Evolutionary conservation across 2,113 vertebrate genomes (phyloP), one percentile per base, ranked within the genome.

Genomic region (Pan paniscus): DNA sequence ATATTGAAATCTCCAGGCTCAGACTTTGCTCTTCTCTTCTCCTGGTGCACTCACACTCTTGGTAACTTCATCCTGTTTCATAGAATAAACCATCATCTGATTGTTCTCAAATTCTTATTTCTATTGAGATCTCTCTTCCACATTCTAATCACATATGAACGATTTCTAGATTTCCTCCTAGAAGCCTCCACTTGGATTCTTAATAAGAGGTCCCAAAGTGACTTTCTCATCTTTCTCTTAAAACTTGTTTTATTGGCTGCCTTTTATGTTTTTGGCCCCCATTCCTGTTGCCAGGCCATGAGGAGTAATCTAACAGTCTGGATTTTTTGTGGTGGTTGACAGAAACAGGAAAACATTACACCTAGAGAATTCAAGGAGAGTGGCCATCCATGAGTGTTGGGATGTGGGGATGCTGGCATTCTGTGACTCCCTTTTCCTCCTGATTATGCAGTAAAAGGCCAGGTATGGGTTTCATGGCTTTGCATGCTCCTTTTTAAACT

Each of bases 391-490:
- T 3, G 1, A 48, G 8, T 6, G 50, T 35, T 80, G 12, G 23
- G 10, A 2, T 22, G 0, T 18, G 32, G 18, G 7, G 5, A 3
- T 13, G 16, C 7, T 23, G 38, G 1, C 0, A 30, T 32, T 75
- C 27, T 32, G 6, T 40, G 35, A n/a, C 35, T 79, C 2, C 1
- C 6, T 80, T 75, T 81, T 76, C 25, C 6, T 32, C 22, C 35
- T 23, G 22, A 43, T 38, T 46, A 20, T 52, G 3, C 9, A 52
- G 6, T 7, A 20, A 30, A 92, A 89, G 16, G 2, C 13, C 10
- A 6, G 0, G 2, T 8, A 46, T 0, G 12, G 5, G 3, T 6
- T 7, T 6, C 30, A 40, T 13, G 43, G 70, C 12, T 30, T 0
- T 18, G 10, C 35, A 11, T 12, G 8, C 11, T 35, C 9, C 17